Evolutionary conservation across 2,113 vertebrate species (phyloP).

Genomic region (Apodemus sylvaticus): DNA sequence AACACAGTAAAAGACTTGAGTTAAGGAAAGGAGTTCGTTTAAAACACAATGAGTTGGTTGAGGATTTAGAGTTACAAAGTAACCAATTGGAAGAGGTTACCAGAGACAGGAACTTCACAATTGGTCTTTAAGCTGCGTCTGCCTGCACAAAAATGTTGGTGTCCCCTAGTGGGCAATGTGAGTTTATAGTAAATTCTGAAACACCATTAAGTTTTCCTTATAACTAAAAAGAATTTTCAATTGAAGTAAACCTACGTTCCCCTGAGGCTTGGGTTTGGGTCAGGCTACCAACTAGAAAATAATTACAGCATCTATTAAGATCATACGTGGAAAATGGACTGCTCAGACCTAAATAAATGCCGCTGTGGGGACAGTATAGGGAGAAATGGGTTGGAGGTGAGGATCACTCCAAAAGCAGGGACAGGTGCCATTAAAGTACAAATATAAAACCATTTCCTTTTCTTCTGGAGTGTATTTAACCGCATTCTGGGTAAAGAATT

Average conservation of each 20-base stretch:
- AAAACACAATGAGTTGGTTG: not conserved
- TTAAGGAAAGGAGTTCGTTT: not conserved
- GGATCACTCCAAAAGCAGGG: not conserved
- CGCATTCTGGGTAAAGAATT: not conserved
- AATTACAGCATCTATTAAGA: not conserved
- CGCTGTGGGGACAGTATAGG: not conserved
- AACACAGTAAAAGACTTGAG: not conserved
- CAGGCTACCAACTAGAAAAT: not conserved
- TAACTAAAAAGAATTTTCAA: slow-evolving; percentile 12
- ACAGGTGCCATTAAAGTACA: not conserved
- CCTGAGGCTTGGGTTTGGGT: not conserved
- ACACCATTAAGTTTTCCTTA: not conserved
- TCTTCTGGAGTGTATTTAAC: not conserved
- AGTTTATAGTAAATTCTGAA: not conserved
- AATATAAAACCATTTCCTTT: not conserved
- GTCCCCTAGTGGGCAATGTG: slow-evolving; percentile 61
- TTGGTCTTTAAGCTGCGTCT: not conserved
- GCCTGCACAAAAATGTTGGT: not conserved
- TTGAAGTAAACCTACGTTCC: not conserved
- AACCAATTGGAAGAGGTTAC: not conserved
- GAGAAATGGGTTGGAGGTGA: not conserved
- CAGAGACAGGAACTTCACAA: not conserved
- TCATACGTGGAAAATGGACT: not conserved
- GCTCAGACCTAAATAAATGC: not conserved
- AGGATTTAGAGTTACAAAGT: not conserved